Percentiles rank a stretch among this genome's conserved stretches.
Evolutionary conservation across 2,113 vertebrate genomes (phyloP).

Genomic region (Castor canadensis): DNA sequence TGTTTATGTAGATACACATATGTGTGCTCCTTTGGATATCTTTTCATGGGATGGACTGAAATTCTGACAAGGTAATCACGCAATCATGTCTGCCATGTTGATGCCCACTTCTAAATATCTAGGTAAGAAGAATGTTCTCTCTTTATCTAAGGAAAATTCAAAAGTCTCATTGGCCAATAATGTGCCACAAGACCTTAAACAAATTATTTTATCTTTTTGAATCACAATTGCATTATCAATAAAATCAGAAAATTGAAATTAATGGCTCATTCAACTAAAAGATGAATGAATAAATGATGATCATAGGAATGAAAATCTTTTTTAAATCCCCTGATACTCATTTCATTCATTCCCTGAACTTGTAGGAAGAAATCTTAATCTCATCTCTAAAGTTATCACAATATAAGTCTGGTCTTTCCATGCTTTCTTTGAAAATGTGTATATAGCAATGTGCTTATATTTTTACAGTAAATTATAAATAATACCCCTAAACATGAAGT

Average conservation of each 20-base stretch:
- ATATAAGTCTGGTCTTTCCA: background rate
- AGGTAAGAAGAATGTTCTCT: background rate
- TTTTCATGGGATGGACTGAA: background rate
- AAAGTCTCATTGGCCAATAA: background rate
- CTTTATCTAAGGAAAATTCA: background rate
- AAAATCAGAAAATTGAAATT: background rate
- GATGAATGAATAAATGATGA: background rate
- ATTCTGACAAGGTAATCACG: background rate
- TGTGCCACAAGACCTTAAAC: background rate
- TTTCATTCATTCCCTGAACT: background rate
- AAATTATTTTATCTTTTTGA: background rate
- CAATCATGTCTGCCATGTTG: background rate
- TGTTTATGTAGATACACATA: too few species aligned
- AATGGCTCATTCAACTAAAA: background rate
- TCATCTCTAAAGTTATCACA: background rate
- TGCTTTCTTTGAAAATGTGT: background rate
- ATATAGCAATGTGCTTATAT: background rate
- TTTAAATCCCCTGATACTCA: background rate
- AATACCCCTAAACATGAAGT: background rate
- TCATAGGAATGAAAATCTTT: background rate
- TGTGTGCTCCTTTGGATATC: background rate
- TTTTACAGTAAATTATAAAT: background rate
- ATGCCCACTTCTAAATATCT: background rate
- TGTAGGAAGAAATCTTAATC: background rate
- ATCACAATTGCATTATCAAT: background rate